These are phyloP conservation scores for Aegypius monachus DNA, from an alignment of 2,113 vertebrate species.

Conservation along the genomic window DNA sequence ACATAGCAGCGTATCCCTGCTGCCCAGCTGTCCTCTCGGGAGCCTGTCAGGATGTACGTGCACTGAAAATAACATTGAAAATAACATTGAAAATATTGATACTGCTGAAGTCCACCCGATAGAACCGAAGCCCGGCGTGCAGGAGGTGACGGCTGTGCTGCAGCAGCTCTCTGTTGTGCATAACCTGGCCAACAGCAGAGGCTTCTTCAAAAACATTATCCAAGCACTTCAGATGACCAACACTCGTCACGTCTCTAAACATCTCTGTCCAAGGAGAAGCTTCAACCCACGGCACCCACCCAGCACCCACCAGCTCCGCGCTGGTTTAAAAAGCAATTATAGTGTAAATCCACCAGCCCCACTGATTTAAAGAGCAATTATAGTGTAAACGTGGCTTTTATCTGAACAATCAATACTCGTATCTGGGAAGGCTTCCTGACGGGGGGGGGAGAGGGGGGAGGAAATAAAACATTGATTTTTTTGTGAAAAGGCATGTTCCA, in stretches of 20 bases:
- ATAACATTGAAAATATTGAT: background rate
- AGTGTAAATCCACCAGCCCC: background rate
- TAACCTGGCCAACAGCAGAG: too few species aligned
- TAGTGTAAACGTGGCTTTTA: background rate
- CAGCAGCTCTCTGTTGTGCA: background rate
- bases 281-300: background rate
- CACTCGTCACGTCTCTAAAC: background rate
- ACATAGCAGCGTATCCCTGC: background rate
- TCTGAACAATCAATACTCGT: background rate
- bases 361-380: background rate
- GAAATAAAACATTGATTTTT: background rate
- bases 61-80: background rate
- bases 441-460: background rate
- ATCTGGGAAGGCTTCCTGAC: background rate
- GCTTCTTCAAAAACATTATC: background rate
- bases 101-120: background rate
- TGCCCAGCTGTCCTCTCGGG: background rate
- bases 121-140: background rate
- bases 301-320: background rate
- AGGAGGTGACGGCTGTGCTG: background rate
- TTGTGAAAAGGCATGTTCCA: constrained; percentile 37
- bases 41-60: background rate
- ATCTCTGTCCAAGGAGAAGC: background rate
- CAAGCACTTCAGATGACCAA: background rate
- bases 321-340: background rate